A percentile compares a stretch with the other conserved stretches of the same genome.
Conservation (phyloP, 2,888 invertebrate genomes). For the Amorpha juglandis region DNA sequence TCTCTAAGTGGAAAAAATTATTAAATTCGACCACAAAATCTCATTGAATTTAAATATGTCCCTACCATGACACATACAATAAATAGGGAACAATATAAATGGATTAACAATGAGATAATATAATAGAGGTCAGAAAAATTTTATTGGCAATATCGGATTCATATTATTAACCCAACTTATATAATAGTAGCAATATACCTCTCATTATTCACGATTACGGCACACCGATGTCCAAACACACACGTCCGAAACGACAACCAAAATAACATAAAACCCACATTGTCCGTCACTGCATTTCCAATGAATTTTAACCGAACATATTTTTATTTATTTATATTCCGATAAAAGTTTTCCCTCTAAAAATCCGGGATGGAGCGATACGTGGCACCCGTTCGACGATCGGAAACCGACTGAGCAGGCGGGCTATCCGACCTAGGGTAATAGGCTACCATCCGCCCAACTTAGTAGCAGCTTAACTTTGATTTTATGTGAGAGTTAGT, state of each 20-base stretch:
- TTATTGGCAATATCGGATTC: no score
- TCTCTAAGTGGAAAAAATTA: no score
- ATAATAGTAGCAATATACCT: slow-evolving; percentile 51
- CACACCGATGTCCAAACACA: slow-evolving; percentile 39
- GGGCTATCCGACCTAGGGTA: slow-evolving; percentile 31
- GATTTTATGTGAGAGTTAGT: slow-evolving; percentile 49
- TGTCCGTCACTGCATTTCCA: slow-evolving; percentile 22
- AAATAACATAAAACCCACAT: slow-evolving; percentile 14
- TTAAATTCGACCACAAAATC: no score
- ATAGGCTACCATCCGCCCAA: slow-evolving; percentile 40
- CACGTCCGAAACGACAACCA: slow-evolving; percentile 19
- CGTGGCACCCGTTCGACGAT: slow-evolving; percentile 49
- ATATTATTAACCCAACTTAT: neutral
- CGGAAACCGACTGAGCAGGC: slow-evolving; percentile 54
- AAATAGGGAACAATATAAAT: neutral
- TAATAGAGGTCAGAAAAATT: no score
- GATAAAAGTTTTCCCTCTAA: slow-evolving; percentile 73
- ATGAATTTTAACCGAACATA: neutral
- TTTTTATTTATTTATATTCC: slow-evolving; percentile 31
- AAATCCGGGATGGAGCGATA: slow-evolving; percentile 35
- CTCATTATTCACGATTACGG: slow-evolving; percentile 59
- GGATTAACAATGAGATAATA: no score
- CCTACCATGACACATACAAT: no score
- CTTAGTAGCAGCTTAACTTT: slow-evolving; percentile 51
- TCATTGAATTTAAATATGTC: no score